Evolutionary conservation across 2,113 vertebrate genomes (phyloP), one percentile per base, ranked within the genome.

Genomic region (Isurus oxyrinchus): DNA sequence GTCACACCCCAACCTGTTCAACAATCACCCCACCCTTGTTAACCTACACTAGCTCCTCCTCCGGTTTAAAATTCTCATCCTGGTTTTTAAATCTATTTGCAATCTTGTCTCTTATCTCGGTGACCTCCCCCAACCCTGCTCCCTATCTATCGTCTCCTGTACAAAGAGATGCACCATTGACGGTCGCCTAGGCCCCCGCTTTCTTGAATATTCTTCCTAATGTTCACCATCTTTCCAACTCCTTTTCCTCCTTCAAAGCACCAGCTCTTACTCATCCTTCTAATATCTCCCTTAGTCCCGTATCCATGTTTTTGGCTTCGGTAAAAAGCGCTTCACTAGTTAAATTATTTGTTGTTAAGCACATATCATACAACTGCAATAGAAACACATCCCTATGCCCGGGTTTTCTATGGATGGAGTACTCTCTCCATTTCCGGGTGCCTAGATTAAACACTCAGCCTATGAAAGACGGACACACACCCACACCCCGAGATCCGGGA

Each of bases 401-500:
- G 10, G 40, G 16, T 44, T 40, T 91, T 59, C 13, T 57, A 35
- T 44, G 4, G 81, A 35, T 35, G 88, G 31, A 57, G 10, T 13
- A 72, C 23, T 2, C 40, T 31, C 57, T 14, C 44, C 10, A 27
- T 95, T 95, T 95, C 94, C 94, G 94, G 94, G 94, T 95, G 94
- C 94, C 66, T 27, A 25, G 67, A 35, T 23, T 31, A 25, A 72
- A 55, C n/a, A 55, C 49, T 53, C 94, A 72, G 40, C 94, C 94
- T 95, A 95, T 95, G 94, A 95, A 72, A 72, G 31, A 10, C 66
- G 49, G 94, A 95, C 94, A 95, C 90, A 94, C 72, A 76, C 3
- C 23, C 23, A 72, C 63, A 49, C 21, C 72, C 44, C 1, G 90
- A 7, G 35, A 63, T 7, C 16, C 35, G 35, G 69, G 25, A 53